Base-by-base conservation (phyloP, 2,797 vertebrate genomes). In the Benthosema pterotum region DNA sequence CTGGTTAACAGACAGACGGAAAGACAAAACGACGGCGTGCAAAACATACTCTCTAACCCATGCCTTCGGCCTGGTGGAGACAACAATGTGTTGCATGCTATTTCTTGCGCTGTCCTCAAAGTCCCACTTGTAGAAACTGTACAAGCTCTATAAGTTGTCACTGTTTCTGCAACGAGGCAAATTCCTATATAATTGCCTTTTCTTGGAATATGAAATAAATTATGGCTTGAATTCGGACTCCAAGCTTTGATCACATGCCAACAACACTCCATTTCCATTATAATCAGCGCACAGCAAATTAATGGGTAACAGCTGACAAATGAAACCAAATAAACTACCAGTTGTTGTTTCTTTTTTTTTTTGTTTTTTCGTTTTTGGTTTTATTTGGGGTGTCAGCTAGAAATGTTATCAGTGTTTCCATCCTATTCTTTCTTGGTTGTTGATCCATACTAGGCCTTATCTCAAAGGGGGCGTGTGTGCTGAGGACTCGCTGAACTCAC, bases 391-490 rank as follows among this genome's bases (percentile, higher is more conserved):
- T n/a, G 3, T 55, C 15, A 42, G 18, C 18, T 7, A 8, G 28
- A 17, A 22, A 49, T 42, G 60, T 46, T 57, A 52, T 62, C 47
- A 47, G 63, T 45, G 14, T 52, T 62, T 69, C 46, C 48, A 52
- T 25, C 15, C 22, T 11, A 11, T 18, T 14, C 22, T 46, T 17
- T 19, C 28, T 32, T 5, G 3, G n/a, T n/a, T n/a, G n/a, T n/a
- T 25, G 46, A 42, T 59, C 61, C 43, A 50, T 48, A n/a, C n/a
- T n/a, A 54, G 71, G 65, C 69, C 62, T 69, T 66, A 77, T 77
- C 65, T 76, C 28, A 49, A 17, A 78, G 73, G 65, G 15, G 19
- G 48, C 69, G 13, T 66, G 61, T 61, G 69, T 63, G 69, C 66
- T 56, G 64, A n/a, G n/a, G n/a, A 71, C 22, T 25, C 22, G 22